Base-by-base conservation (phyloP, 1,140 invertebrate genomes). In the Eciton burchellii region DNA sequence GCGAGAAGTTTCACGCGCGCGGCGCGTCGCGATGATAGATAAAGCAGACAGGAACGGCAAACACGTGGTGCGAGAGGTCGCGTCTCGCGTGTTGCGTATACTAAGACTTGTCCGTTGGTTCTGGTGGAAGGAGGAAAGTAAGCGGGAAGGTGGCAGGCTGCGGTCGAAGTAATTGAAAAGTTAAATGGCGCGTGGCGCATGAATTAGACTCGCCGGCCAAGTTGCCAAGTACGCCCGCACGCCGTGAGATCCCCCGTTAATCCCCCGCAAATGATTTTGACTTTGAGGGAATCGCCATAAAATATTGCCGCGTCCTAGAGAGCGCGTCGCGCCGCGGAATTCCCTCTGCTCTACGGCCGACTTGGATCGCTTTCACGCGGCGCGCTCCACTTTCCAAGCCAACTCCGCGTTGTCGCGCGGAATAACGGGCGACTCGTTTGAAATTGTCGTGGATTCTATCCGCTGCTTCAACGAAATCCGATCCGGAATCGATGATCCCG, bases 111-210 rank as follows among this genome's bases (percentile, higher is more conserved):
- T 14, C 24, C 21, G 52, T 77, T n/a, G n/a, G 11, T 49, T 66
- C 19, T 41, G n/a, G n/a, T n/a, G 0, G 0, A 9, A 21, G 19
- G 19, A 54, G 54, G 41, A 47, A 24, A 65, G 1, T n/a, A 16
- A 35, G 49, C 14, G 14, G 12, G 19, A 41, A 43, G 47, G 47
- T 47, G 47, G 62, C 21, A n/a, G n/a, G 43, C 49, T 60, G 72
- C 43, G 26, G 41, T 35, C 35, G 62, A 77, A 66, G 47, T 66
- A 77, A 77, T 77, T 77, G 62, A 77, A 77, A 77, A 77, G 14
- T 77, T 68, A 56, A 79, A 79, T 70, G 35, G 65, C 24, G 12
- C 47, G 63, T 76, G 21, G 43, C 49, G 49, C 74, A 70, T 43
- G 21, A 77, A 68, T 77, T 77, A 77, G 19, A 79, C 26, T 68